These are phyloP conservation scores for Nesometra sesokonis DNA, from an alignment of 35 echinoderm and acorn worm species.

Conservation along the genomic window DNA sequence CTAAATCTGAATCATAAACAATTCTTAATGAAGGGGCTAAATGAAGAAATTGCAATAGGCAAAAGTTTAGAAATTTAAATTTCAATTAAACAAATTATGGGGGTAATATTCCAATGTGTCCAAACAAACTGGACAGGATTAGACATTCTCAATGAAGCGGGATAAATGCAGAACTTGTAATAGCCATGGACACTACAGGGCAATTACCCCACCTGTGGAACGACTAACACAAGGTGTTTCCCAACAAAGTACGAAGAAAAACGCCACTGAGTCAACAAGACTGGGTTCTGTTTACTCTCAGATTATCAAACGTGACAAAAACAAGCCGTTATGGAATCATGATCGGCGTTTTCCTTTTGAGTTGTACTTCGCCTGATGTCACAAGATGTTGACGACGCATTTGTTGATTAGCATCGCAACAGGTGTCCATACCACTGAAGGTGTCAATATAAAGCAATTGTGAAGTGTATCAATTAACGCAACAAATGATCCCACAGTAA, in stretches of 20 bases:
- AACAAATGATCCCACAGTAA: background rate
- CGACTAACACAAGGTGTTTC: background rate
- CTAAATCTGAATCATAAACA: too few relatives aligned
- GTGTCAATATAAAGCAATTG: background rate
- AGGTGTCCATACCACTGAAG: background rate
- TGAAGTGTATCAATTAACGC: background rate
- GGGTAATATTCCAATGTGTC: too few relatives aligned
- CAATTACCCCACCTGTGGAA: background rate
- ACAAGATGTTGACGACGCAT: background rate
- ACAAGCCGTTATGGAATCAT: background rate
- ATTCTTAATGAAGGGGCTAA: too few relatives aligned
- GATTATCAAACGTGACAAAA: background rate
- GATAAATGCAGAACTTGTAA: background rate
- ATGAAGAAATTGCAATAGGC: too few relatives aligned
- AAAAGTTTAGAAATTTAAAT: too few relatives aligned
- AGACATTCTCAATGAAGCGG: background rate
- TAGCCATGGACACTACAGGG: background rate
- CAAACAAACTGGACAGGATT: too few relatives aligned
- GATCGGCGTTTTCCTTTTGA: background rate
- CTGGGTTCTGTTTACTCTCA: background rate
- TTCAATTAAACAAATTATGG: too few relatives aligned
- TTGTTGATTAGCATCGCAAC: background rate
- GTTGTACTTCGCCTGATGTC: background rate
- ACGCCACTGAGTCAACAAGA: background rate
- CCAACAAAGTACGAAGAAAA: background rate